Evolutionary conservation across 2,888 invertebrate species (phyloP), one percentile per base, ranked within the genome.

Genomic region (Calephelis perditalis): DNA sequence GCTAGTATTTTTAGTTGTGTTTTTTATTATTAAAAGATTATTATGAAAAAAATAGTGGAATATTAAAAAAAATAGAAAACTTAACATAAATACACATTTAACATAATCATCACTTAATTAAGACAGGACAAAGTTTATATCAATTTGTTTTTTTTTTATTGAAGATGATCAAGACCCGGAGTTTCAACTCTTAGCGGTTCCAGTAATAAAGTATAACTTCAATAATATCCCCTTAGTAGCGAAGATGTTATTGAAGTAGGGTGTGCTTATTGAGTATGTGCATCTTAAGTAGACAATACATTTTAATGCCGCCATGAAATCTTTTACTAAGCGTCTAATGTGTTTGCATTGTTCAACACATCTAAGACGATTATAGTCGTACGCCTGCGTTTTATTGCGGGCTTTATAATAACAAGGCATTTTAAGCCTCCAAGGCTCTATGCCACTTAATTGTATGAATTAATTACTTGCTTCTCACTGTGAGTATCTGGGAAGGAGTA

Each of bases 361-460:
- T 56, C 46, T 60, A 58, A 59, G 57, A 61, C 59, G 60, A 65
- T 63, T 62, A 64, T 64, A 52, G 62, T 43, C 7, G 57, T 62
- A 62, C 64, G 66, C 68, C 67, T 77, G 77, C 72, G 72, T 75
- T 76, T 77, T 73, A 77, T 75, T 68, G 70, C 71, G 60, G 63
- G 71, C 63, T 74, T 71, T 69, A 69, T 71, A 71, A 73, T 71
- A 68, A 69, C 67, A 65, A 57, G 52, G 52, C 61, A 54, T 58
- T 60, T 60, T 52, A 40, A 56, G 45, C 46, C 44, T 43, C 57
- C 45, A 26, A 57, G 44, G 55, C 59, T 36, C 55, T 59, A 56
- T 52, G 52, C 45, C 59, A 47, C 59, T 59, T 59, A 45, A 59
- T 59, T 59, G 59, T 59, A 59, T 59, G 59, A 59, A 59, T 59